Evolutionary conservation across 2,888 invertebrate species (phyloP).

Genomic region (Caenorhabditis panamensis): DNA sequence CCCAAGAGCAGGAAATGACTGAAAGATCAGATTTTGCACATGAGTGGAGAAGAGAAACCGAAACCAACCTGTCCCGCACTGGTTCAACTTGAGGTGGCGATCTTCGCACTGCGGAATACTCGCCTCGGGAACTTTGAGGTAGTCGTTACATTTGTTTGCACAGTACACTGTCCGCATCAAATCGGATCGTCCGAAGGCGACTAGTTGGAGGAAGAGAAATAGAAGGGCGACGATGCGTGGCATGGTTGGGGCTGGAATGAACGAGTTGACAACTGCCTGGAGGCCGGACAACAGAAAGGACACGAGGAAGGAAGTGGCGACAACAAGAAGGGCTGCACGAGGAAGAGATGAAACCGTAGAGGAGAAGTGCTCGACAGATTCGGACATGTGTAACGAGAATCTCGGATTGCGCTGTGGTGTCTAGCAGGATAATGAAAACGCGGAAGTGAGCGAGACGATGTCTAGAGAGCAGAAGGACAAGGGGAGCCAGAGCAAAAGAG

Average conservation of each 20-base stretch:
- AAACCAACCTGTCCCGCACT: constrained; percentile 61
- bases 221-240: constrained; percentile 6
- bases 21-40: constrained; percentile 16
- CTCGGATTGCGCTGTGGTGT: constrained; percentile 29
- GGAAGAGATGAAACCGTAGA: constrained; percentile 40
- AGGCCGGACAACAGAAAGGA: constrained; percentile 31
- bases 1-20: constrained; percentile 68
- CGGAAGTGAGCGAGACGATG: constrained; percentile 1
- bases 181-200: constrained; percentile 25
- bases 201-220: constrained; percentile 12
- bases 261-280: constrained; percentile 6
- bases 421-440: constrained; percentile 4
- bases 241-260: constrained; percentile 34
- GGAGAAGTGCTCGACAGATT: constrained; percentile 10
- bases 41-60: background rate
- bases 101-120: constrained; percentile 62
- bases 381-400: constrained; percentile 12
- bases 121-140: constrained; percentile 60
- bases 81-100: constrained; percentile 60
- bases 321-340: constrained; percentile 40
- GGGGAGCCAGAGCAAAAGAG: too few species aligned
- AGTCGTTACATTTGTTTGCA: constrained; percentile 62
- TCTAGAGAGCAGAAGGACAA: background rate
- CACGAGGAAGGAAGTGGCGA: constrained; percentile 27
- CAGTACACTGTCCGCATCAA: constrained; percentile 65